Evolutionary conservation across 2,797 vertebrate species (phyloP), one percentile per base, ranked within the genome.

Genomic region (Todus mexicanus): DNA sequence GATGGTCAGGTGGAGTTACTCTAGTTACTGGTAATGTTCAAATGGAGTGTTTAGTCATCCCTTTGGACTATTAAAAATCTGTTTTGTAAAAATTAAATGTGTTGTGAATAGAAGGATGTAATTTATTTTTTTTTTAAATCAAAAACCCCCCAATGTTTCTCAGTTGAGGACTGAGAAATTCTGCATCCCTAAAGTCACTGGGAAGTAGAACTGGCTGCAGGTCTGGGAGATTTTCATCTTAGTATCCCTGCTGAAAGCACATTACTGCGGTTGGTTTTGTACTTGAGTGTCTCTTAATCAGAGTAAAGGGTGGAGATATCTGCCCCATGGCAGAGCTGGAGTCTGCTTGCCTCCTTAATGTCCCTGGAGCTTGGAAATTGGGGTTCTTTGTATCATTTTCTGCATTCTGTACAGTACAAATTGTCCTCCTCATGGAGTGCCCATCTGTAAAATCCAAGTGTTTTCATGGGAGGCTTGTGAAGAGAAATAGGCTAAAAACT

Each of bases 301-400:
- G 31, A 37, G 37, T 4, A 10, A 61, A 63, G 33, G 48, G 10
- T 57, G 60, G 33, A 56, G 78, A 9, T 12, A 10, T 15, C 31
- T 66, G 57, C 38, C 19, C 77, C 38, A 1, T 7, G 4, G 9
- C 4, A 23, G n/a, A 50, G 47, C 0, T 26, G 43, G 48, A 43
- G 35, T 51, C 38, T 74, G 29, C 15, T 33, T 87, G 48, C 65
- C 47, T 59, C 47, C 84, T 31, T 74, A 18, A 6, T 5, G 42
- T 17, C 81, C 29, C 57, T 27, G 25, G 29, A 29, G 14, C 2
- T 18, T 31, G 85, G 53, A 71, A 77, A 60, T 1, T 6, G 0
- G 27, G 15, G 15, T 29, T 73, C 33, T 40, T 48, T 43, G 19
- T 27, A 72, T 76, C 4, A 12, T 73, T 74, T 65, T 65, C 38